Conservation (phyloP, 2,888 invertebrate species). For the Andrena dorsata region DNA sequence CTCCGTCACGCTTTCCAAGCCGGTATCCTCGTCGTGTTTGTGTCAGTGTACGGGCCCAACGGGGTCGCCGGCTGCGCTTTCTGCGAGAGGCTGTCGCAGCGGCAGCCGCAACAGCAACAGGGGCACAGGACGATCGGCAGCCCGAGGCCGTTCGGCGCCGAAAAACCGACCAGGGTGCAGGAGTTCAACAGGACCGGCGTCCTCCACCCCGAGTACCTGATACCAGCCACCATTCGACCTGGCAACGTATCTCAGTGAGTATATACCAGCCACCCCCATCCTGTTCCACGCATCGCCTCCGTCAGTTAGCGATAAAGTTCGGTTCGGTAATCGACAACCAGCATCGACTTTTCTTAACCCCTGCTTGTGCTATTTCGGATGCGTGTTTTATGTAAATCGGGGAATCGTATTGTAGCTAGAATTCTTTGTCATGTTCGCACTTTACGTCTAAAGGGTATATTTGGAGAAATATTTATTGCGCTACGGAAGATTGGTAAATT, state of each 20-base stretch:
- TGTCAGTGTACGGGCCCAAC: constrained; percentile 46
- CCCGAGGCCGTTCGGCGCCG: constrained; percentile 79
- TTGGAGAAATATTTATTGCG: background rate
- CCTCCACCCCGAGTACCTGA: constrained; percentile 83
- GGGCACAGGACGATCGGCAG: constrained; percentile 72
- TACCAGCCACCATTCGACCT: constrained; percentile 81
- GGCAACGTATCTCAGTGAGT: constrained; percentile 83
- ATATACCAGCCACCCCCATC: constrained; percentile 22
- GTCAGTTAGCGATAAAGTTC: background rate
- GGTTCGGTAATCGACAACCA: background rate
- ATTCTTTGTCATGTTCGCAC: background rate
- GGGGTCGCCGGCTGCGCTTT: constrained; percentile 68
- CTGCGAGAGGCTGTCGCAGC: constrained; percentile 63
- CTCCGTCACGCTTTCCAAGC: constrained; percentile 45
- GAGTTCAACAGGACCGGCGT: constrained; percentile 82
- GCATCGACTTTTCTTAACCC: background rate
- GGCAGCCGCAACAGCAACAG: constrained; percentile 47
- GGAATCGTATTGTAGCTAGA: background rate
- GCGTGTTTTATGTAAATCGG: background rate
- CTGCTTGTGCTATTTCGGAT: background rate
- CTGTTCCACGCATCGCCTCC: background rate
- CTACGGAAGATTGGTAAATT: too few species aligned
- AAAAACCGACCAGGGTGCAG: constrained; percentile 79
- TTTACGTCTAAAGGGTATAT: background rate
- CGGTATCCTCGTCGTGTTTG: constrained; percentile 57